Base-by-base conservation (phyloP, 2,888 invertebrate species). In the Cephonodes hylas region DNA sequence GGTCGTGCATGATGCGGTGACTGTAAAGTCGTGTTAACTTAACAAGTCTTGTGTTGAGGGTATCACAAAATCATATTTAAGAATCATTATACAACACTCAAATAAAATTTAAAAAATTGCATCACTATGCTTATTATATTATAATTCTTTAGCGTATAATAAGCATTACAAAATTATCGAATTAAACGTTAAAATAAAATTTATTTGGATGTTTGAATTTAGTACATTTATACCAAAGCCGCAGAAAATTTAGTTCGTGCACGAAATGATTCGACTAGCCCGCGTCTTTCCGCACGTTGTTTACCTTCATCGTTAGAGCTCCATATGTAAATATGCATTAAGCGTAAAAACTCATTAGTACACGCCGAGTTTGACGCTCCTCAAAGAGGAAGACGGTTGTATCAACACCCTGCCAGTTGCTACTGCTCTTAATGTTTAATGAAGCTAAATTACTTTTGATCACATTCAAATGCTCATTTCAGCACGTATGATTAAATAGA, bases 291-390 rank as follows among this genome's bases (percentile, higher is more conserved):
- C 53, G 53, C 13, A 18, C 53, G 8, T 4, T 53, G 53, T 53
- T 53, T 53, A 27, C 27, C 31, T 53, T 27, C 27, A 27, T 53
- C 27, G 53, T 53, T 53, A 53, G 53, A 31, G 53, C 18, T 25
- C 6, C 31, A 18, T 53, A 53, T 31, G 53, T 53, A 53, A 53
- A 53, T 53, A 53, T 31, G 31, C 31, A 31, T 31, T 53, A 31
- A 18, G 53, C 27, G 53, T 53, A 53, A 53, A 53, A 53, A 53
- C 53, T 53, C 53, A 53, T 53, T 53, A 53, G 53, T 31, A 10
- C 48, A 27, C 27, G 48, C 45, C 22, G 53, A 53, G 53, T 31
- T 31, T 31, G 31, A 31, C 27, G 48, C 48, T 48, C 27, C 25
- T 31, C 53, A 53, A 53, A 53, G 53, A 53, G 18, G 25, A 25